A percentile compares a stretch with the other conserved stretches of the same genome.
phyloP scores from a whole-genome alignment of 1,140 invertebrate species.

The Rhagoletis zephyria region DNA sequence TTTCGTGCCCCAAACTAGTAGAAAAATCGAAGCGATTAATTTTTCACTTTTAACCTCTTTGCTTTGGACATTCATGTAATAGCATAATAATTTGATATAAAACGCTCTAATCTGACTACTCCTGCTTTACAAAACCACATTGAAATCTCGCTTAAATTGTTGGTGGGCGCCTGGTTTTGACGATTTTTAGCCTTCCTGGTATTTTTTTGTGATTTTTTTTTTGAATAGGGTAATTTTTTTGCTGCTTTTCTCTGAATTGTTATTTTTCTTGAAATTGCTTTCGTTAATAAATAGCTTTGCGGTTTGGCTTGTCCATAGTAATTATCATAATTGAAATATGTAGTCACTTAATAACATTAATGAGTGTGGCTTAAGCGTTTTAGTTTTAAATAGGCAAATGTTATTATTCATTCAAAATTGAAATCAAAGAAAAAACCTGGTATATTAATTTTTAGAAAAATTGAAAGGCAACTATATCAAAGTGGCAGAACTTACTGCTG shows the following conservation, averaged over 20 bases:
- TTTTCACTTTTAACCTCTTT: background rate
- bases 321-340: constrained; percentile 35
- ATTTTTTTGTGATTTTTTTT: constrained; percentile 10
- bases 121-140: constrained; percentile 20
- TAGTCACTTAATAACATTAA: constrained; percentile 42
- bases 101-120: constrained; percentile 16
- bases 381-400: background rate
- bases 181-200: constrained; percentile 34
- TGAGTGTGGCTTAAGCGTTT: background rate
- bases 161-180: background rate
- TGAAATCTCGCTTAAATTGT: constrained; percentile 12
- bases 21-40: constrained; percentile 48
- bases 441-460: too few species aligned
- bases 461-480: too few species aligned
- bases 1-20: background rate
- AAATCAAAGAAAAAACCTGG: background rate
- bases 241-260: background rate
- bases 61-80: constrained; percentile 13
- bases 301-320: background rate
- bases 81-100: constrained; percentile 48
- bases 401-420: background rate
- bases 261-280: background rate
- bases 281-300: constrained; percentile 13
- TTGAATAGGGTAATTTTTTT: background rate
- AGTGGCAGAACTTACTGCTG: too few species aligned